These are phyloP conservation scores for Luscinia luscinia DNA, from an alignment of 2,797 vertebrate genomes.

Conservation along the genomic window DNA sequence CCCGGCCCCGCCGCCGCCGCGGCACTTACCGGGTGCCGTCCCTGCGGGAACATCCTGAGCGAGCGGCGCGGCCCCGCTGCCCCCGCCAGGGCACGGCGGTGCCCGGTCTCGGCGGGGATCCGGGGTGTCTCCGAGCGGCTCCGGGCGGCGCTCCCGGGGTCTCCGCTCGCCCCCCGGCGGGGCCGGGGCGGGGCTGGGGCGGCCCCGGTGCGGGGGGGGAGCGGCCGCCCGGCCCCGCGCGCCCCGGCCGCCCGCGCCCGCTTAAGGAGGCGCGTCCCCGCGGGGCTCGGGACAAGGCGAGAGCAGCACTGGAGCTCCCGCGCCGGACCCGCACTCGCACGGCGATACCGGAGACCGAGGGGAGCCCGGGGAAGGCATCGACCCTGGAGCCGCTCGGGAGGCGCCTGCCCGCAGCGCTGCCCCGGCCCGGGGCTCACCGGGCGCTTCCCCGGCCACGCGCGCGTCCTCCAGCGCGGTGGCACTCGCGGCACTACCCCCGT, in stretches of 20 bases:
- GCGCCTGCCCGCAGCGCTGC: background rate
- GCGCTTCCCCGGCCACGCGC: no score
- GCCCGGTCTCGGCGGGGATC: background rate
- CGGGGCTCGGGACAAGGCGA: background rate
- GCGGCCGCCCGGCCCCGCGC: background rate
- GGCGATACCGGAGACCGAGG: no score
- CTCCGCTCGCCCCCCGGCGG: background rate
- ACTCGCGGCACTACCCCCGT: no score
- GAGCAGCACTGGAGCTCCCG: background rate
- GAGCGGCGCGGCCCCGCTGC: background rate
- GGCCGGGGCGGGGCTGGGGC: background rate
- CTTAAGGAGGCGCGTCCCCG: background rate
- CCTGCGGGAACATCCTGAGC: slow-evolving; percentile 91
- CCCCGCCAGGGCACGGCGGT: background rate
- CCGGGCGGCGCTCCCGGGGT: background rate
- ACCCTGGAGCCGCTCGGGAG: background rate
- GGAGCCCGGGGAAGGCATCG: no score
- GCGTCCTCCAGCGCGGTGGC: no score
- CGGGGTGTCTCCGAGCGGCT: background rate
- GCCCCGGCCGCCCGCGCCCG: background rate
- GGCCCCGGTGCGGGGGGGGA: background rate
- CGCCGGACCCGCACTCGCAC: background rate
- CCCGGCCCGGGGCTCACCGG: background rate
- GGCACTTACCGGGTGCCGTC: slow-evolving; percentile 88
- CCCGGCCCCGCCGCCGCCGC: background rate